Conservation (phyloP, 2,888 invertebrate species). For the Aphidoletes aphidimyza region DNA sequence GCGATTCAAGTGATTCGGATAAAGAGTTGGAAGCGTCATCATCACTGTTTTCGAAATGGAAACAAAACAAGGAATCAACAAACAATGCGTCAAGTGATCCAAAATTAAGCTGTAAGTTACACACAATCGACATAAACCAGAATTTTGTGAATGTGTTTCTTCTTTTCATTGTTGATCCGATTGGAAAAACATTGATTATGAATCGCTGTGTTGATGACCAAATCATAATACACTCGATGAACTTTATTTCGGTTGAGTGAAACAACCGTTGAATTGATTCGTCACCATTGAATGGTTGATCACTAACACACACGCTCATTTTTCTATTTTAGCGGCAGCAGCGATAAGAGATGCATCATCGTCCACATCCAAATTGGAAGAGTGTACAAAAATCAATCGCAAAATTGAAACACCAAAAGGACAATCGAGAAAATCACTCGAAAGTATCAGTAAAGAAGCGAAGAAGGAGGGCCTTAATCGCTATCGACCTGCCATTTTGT, state of each 20-base stretch:
- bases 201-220: too few relatives aligned
- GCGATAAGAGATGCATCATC: slow-evolving; percentile 67
- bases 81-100: slow-evolving; percentile 15
- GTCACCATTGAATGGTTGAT: too few relatives aligned
- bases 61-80: slow-evolving; percentile 56
- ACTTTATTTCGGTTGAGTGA: too few relatives aligned
- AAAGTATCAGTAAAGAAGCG: slow-evolving; percentile 52
- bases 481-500: slow-evolving; percentile 67
- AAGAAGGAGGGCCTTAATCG: slow-evolving; percentile 60
- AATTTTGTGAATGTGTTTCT: too few relatives aligned
- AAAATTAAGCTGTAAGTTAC: slow-evolving; percentile 23
- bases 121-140: neutral
- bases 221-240: too few relatives aligned
- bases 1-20: slow-evolving; percentile 71
- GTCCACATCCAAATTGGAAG: slow-evolving; percentile 54
- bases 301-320: too few relatives aligned
- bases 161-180: too few relatives aligned
- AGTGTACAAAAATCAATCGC: slow-evolving; percentile 1
- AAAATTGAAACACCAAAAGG: neutral
- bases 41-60: slow-evolving; percentile 64
- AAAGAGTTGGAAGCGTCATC: slow-evolving; percentile 60
- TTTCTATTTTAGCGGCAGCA: slow-evolving; percentile 67
- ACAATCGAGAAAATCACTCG: neutral
- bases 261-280: too few relatives aligned
- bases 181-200: too few relatives aligned